A percentile compares a stretch with the other conserved stretches of the same genome.
These are phyloP conservation scores for Hippocampus zosterae DNA, from an alignment of 2,113 vertebrate species.

Conservation along the genomic window DNA sequence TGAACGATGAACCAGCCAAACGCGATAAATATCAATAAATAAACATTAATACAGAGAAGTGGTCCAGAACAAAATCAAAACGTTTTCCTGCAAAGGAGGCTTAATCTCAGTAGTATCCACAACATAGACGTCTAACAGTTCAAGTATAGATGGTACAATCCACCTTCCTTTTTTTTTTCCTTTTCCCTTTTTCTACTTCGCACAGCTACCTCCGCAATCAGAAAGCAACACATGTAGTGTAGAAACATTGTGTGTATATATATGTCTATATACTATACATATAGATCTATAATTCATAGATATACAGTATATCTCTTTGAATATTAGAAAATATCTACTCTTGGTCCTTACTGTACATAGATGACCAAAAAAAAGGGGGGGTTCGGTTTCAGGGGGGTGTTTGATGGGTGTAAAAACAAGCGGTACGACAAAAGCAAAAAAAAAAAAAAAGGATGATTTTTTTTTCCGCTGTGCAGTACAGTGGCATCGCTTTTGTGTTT, in stretches of 20 bases:
- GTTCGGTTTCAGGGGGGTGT: constrained; percentile 23
- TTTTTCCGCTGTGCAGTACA: constrained; percentile 61
- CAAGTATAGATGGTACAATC: constrained; percentile 61
- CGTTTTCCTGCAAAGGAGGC: constrained; percentile 48
- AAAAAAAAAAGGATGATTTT: constrained; percentile 33
- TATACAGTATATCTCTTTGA: constrained; percentile 65
- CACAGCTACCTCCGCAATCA: constrained; percentile 58
- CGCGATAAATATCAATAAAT: constrained; percentile 72
- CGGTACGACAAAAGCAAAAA: constrained; percentile 50
- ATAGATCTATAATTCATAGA: constrained; percentile 24
- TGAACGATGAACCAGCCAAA: constrained; percentile 6
- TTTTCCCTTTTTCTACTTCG: constrained; percentile 66
- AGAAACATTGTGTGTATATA: constrained; percentile 60
- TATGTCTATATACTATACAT: constrained; percentile 23
- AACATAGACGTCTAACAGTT: constrained; percentile 59
- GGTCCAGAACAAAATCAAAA: constrained; percentile 39
- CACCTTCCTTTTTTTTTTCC: constrained; percentile 27
- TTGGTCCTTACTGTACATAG: constrained; percentile 73
- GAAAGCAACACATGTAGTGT: constrained; percentile 64
- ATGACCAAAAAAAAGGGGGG: constrained; percentile 56
- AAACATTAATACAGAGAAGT: constrained; percentile 49
- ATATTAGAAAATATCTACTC: constrained; percentile 77
- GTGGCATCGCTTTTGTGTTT: constrained; percentile 28
- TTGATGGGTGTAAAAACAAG: constrained; percentile 45
- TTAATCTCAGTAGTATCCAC: constrained; percentile 64